Evolutionary conservation across 2,113 vertebrate genomes (phyloP).

Genomic region (Cavia porcellus): DNA sequence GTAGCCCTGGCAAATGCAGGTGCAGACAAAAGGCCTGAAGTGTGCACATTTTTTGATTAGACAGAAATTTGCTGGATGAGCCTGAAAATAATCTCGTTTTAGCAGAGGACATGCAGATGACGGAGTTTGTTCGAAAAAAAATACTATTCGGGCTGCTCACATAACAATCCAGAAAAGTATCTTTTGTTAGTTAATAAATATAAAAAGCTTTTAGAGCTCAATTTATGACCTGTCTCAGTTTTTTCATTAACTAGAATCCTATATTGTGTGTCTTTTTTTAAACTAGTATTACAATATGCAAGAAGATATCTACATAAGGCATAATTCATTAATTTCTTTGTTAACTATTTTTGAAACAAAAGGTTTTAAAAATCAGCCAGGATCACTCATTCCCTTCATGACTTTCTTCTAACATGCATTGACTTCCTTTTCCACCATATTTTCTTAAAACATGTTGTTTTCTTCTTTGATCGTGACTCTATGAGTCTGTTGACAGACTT

Average conservation of each 20-base stretch:
- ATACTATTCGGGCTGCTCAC: constrained; percentile 7
- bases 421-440: not conserved
- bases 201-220: constrained; percentile 1
- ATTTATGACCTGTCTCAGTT: not conserved
- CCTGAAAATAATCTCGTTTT: constrained; percentile 67
- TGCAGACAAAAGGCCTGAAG: not conserved
- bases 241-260: not conserved
- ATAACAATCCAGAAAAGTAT: not conserved
- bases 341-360: not conserved
- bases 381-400: not conserved
- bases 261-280: not conserved
- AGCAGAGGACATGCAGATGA: not conserved
- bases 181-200: constrained; percentile 50
- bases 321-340: not conserved
- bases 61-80: constrained; percentile 15
- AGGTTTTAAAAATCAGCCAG: not conserved
- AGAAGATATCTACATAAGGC: not conserved
- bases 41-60: constrained; percentile 43
- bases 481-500: not conserved
- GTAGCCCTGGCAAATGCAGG: not conserved
- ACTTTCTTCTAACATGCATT: not conserved
- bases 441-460: not conserved
- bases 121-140: constrained; percentile 52
- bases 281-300: not conserved
- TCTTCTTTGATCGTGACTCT: not conserved